Base-by-base conservation (phyloP, 2,888 invertebrate species). In the Eristalinus sepulchralis region DNA sequence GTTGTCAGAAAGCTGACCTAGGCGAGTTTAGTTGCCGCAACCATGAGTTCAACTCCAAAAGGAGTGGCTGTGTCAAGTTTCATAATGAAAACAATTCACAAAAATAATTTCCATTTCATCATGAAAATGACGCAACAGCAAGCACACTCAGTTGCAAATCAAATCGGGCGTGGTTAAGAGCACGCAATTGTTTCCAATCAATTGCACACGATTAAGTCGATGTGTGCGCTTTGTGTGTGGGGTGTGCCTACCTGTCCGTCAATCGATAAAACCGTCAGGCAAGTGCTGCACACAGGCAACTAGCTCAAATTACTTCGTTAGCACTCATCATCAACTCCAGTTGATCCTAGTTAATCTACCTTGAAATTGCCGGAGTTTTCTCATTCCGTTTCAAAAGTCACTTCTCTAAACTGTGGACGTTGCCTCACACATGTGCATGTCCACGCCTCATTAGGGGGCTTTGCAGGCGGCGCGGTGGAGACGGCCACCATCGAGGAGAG, bases 361-460 rank as follows among this genome's bases (percentile, higher is more conserved):
- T 47, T 47, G 47, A 47, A 47, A 47, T 47, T 47, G 47, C 17
- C 47, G 17, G 9, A 47, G 47, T 47, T 47, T 17, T 47, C 47
- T 8, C 47, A 47, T 20, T 47, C 47, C 17, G 17, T 47, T 47
- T 47, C 5, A 8, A 47, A 8, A n/a, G n/a, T 17, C 47, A 47
- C 17, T 17, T 13, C 9, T 1, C 5, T 1, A n/a, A 47, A 47
- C 6, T 1, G 17, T 6, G 1, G 0, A 2, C 47, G 6, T 1
- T 3, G 5, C 13, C 39, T 4, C 17, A 47, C 17, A 17, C 47
- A 17, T 17, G 5, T 17, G 47, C 47, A 47, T 47, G 47, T 13
- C 1, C 47, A 47, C 47, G 47, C 57, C 67, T 76, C 75, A 76
- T 76, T 76, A 67, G 57, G 39, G n/a, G 59, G 20, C 33, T 47